These are phyloP conservation scores for Malthinus flaveolus DNA, from an alignment of 2,888 invertebrate genomes.

Conservation along the genomic window DNA sequence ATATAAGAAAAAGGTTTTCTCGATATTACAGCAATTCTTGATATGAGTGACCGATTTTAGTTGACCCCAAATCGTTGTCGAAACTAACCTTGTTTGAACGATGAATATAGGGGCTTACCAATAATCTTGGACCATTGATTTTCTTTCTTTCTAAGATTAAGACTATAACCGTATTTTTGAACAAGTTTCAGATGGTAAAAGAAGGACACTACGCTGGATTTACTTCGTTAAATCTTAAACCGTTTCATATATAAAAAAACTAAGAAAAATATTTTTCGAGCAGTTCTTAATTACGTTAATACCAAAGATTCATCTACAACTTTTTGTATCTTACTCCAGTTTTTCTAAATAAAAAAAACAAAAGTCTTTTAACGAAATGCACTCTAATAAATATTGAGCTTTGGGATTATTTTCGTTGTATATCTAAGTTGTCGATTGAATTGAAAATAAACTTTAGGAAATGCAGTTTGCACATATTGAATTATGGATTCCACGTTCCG, in stretches of 20 bases:
- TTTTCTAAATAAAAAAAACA: too few species aligned
- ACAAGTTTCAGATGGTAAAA: constrained; percentile 3
- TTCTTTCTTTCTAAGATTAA: constrained; percentile 12
- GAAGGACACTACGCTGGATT: too few species aligned
- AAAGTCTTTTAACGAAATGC: too few species aligned
- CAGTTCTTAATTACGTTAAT: too few species aligned
- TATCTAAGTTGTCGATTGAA: constrained; percentile 3
- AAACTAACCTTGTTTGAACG: constrained; percentile 15
- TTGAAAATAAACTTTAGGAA: constrained; percentile 13
- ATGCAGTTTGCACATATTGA: constrained; percentile 19
- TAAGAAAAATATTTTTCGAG: too few species aligned
- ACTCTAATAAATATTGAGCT: too few species aligned
- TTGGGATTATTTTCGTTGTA: background rate
- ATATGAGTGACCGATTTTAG: constrained; percentile 8
- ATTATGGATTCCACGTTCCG: constrained; percentile 17
- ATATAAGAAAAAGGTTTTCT: too few species aligned
- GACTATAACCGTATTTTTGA: constrained; percentile 12
- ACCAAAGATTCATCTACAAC: too few species aligned
- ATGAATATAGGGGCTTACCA: constrained; percentile 19
- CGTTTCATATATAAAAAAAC: too few species aligned
- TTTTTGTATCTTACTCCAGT: too few species aligned
- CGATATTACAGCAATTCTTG: too few species aligned
- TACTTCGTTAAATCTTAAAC: too few species aligned
- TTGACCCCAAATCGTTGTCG: constrained; percentile 10
- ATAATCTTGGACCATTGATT: constrained; percentile 20